Base-by-base conservation (phyloP, 2,888 invertebrate species). In the Bruchidius siliquastri region DNA sequence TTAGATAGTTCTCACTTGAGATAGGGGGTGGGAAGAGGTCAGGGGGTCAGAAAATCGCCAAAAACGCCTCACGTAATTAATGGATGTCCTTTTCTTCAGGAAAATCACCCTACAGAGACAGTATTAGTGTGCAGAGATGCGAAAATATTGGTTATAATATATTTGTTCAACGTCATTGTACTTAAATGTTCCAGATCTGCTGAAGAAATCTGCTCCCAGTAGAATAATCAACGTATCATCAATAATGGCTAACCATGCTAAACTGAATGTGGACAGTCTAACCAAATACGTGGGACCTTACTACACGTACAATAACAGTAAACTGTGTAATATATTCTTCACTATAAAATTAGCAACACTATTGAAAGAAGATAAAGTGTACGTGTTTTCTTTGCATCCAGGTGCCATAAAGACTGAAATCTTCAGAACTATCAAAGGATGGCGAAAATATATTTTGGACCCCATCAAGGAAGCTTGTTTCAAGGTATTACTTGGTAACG, bases 161-260 rank as follows among this genome's bases (percentile, higher is more conserved):
- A 68, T 26, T n/a, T 26, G 26, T 26, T 26, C 26, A 26, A 2
- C 8, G 26, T 26, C 26, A 26, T 26, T 8, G 26, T 26, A 2
- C 8, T 8, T 26, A 4, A 8, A 49, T 20, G 67, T 89, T 81
- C 88, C 88, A 73, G 89, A 88, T 74, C 89, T 90, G 82, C 83
- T 91, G 69, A 84, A 81, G 72, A 81, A 81, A 77, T 78, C 82
- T 20, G 77, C 79, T 22, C 78, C 79, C n/a, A 80, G 80, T 67
- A 75, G 82, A 71, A 81, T 83, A 71, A 76, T 83, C 13, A 84
- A 81, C 70, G 81, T 83, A 0, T 77, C 83, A 0, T 83, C 83
- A 18, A 20, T 75, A 0, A 68, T 77, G 68, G 81, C 80, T 0
- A 76, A 76, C 22, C 72, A 71, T 13, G 79, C 76, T 0, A 76